Evolutionary conservation across 2,113 vertebrate species (phyloP).

Genomic region (Rhinogobius similis): DNA sequence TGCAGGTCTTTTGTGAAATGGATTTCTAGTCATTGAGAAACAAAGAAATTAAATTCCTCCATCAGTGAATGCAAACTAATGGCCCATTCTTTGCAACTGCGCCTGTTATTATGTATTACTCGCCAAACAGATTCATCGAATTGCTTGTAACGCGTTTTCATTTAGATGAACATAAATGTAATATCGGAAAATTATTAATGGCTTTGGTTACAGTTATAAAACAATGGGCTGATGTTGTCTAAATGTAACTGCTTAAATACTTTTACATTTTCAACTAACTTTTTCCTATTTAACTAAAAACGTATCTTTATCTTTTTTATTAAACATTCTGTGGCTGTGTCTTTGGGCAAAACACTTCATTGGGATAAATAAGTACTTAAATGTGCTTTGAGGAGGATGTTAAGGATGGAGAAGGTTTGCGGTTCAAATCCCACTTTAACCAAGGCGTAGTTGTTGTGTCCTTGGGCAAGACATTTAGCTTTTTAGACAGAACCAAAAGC

Average conservation of each 20-base stretch:
- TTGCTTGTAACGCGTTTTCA: conserved; percentile 6
- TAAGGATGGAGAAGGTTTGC: neutral
- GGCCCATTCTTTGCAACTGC: conserved; percentile 17
- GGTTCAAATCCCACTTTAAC: neutral
- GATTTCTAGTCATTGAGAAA: conserved; percentile 33
- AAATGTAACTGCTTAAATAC: neutral
- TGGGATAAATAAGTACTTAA: too few species aligned
- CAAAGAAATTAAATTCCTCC: conserved; percentile 30
- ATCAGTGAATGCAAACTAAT: conserved; percentile 39
- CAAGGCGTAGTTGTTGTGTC: too few species aligned
- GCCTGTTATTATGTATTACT: conserved; percentile 12
- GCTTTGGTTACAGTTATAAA: neutral
- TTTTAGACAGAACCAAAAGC: too few species aligned
- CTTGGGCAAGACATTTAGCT: too few species aligned
- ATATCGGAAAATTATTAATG: neutral
- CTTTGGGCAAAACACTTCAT: too few species aligned
- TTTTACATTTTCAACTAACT: neutral
- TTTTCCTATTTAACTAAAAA: too few species aligned
- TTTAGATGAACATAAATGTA: conserved; percentile 9
- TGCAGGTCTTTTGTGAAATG: conserved; percentile 20
- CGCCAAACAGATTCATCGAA: conserved; percentile 12
- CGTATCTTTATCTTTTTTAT: too few species aligned
- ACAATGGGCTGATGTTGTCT: neutral
- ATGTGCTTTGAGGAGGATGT: too few species aligned
- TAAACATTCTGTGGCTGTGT: neutral